Percentiles rank a stretch among this genome's conserved stretches.
phyloP scores from a whole-genome alignment of 1,140 invertebrate genomes.

The Achatina immaculata region DNA sequence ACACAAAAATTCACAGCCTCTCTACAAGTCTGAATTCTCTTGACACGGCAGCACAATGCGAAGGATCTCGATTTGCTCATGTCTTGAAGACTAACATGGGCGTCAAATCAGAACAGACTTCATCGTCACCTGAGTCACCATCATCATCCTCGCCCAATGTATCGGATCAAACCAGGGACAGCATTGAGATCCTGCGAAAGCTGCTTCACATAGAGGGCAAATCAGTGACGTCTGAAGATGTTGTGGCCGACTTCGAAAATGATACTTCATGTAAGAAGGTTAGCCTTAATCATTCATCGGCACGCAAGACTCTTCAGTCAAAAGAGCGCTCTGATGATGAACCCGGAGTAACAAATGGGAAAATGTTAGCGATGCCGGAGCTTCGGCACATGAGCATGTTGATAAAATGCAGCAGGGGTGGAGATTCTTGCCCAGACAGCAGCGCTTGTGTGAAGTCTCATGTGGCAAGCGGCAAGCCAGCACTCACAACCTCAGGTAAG shows the following conservation, averaged over 20 bases:
- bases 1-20: background rate
- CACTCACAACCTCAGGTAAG: background rate
- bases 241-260: background rate
- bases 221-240: background rate
- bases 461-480: too few species aligned
- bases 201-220: conserved; percentile 4
- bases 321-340: too few species aligned
- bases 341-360: too few species aligned
- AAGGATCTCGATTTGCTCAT: background rate
- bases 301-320: background rate
- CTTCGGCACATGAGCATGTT: too few species aligned
- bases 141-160: background rate
- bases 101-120: background rate
- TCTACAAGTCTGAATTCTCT: background rate
- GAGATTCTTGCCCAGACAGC: too few species aligned
- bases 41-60: background rate
- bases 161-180: background rate
- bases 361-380: too few species aligned
- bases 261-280: background rate
- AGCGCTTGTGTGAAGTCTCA: too few species aligned
- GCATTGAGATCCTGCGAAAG: conserved; percentile 4
- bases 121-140: background rate
- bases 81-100: background rate
- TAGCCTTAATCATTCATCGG: too few species aligned
- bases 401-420: too few species aligned